Conservation (phyloP, 2,113 vertebrate genomes). For the Syngnathus typhle region DNA sequence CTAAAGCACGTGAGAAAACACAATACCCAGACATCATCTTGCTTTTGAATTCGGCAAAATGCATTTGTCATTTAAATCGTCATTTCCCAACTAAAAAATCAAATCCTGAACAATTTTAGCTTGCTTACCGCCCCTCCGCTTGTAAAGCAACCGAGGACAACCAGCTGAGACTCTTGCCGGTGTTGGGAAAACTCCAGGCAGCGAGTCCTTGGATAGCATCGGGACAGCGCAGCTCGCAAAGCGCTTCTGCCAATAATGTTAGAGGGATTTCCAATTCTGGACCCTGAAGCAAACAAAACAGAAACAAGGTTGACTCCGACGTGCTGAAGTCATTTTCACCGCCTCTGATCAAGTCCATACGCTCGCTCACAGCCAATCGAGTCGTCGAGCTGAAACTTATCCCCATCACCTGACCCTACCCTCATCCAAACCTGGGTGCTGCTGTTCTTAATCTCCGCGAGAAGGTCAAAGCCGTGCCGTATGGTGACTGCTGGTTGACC, state of each 20-base stretch:
- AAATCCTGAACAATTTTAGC: accelerated
- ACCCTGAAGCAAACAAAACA: conserved; percentile 65
- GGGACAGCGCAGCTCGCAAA: conserved; percentile 91
- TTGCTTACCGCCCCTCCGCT: conserved; percentile 86
- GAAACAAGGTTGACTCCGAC: background rate
- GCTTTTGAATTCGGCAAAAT: background rate
- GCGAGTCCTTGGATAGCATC: conserved; percentile 95
- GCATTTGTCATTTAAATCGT: too few relatives aligned
- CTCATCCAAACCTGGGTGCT: conserved; percentile 71
- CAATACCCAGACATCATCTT: background rate
- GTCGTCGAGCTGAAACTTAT: too few relatives aligned
- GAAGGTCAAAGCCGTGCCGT: conserved; percentile 92
- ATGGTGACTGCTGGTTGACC: conserved; percentile 95
- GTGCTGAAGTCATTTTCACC: too few relatives aligned
- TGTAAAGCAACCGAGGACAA: conserved; percentile 88
- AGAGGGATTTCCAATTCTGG: conserved; percentile 89
- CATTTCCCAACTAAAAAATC: too few relatives aligned
- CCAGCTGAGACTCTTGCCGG: conserved; percentile 87
- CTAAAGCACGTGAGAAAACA: conserved; percentile 59
- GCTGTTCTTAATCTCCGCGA: conserved; percentile 90
- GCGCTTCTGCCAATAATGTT: conserved; percentile 89
- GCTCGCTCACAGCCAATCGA: too few relatives aligned
- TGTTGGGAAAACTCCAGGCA: conserved; percentile 80
- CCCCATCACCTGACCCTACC: background rate
- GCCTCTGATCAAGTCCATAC: too few relatives aligned